Evolutionary conservation across 2,888 invertebrate species (phyloP), one percentile per base, ranked within the genome.

Genomic region (Magallana nippona): DNA sequence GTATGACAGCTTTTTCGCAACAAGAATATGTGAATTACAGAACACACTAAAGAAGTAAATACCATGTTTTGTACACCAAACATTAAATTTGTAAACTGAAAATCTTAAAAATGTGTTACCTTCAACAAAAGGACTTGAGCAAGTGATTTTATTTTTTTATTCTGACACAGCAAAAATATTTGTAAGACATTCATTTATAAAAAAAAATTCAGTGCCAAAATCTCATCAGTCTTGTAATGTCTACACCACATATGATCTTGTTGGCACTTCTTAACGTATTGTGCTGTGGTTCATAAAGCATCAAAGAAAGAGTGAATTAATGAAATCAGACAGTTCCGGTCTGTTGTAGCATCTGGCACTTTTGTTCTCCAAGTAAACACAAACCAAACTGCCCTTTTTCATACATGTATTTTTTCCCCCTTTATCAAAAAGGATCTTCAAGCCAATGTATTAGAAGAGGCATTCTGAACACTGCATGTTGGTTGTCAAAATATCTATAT

Each of bases 231-330:
- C 60, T 22, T 22, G 22, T 15, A 71, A 60, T 60, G 71, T 71
- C 71, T 71, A 71, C 71, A 71, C 71, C 71, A 22, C 71, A 71
- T 32, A 22, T 71, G 71, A 71, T 71, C 13, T 13, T 22, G 63
- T 63, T 71, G 71, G 71, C 71, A 71, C 71, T 15, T 32, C n/a
- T 71, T 2, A 71, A 27, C 27, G 8, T 71, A 71, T 32, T 13
- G 71, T 71, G 71, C 27, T 71, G 71, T 71, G 71, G 71, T 71
- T 71, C 71, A 71, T 71, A 22, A 71, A 71, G 71, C 71, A 71
- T 71, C 71, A 71, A 71, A 71, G 71, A 71, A 22, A 27, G 10
- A 27, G 32, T 32, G 32, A 71, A 71, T 27, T 71, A 15, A 71
- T 71, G 71, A 71, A 71, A 71, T 71, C 32, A 71, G 71, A 71